A percentile compares a stretch with the other conserved stretches of the same genome.
phyloP scores from a whole-genome alignment of 53 echinoderm and acorn worm genomes.

The Echinarachnius parma region DNA sequence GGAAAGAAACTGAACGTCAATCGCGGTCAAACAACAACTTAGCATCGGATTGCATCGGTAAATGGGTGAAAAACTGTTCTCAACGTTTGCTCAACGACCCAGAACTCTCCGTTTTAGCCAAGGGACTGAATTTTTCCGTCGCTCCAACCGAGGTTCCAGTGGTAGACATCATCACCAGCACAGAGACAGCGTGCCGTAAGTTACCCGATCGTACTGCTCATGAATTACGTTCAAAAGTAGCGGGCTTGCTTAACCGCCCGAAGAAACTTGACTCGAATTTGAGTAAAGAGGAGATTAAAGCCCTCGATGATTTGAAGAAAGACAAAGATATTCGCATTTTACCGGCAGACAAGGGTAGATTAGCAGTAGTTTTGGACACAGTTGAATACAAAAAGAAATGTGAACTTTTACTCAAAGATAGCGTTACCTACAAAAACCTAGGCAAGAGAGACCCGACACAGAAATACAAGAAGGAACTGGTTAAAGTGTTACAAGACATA shows the following conservation, averaged over 20 bases:
- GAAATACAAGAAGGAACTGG: no score
- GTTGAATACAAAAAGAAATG: no score
- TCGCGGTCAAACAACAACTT: constrained; percentile 15
- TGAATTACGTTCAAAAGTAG: constrained; percentile 22
- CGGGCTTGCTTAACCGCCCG: constrained; percentile 10
- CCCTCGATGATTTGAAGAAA: background rate
- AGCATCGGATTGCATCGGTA: constrained; percentile 41
- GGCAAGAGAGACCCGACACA: no score
- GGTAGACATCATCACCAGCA: constrained; percentile 38
- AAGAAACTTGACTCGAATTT: constrained; percentile 15
- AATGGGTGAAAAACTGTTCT: constrained; percentile 48
- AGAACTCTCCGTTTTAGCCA: constrained; percentile 42
- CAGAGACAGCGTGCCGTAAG: constrained; percentile 41
- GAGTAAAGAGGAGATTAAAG: background rate
- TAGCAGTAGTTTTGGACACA: no score
- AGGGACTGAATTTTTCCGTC: constrained; percentile 48
- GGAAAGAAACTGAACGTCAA: background rate
- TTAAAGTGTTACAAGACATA: no score
- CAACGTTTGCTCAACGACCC: constrained; percentile 26
- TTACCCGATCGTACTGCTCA: constrained; percentile 9
- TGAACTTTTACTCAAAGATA: no score
- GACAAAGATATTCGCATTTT: no score
- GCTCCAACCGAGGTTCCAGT: constrained; percentile 38
- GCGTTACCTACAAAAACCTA: no score
- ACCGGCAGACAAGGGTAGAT: no score